Evolutionary conservation across 1,140 invertebrate species (phyloP).

Genomic region (Pachyrhynchus sulphureomaculatus): DNA sequence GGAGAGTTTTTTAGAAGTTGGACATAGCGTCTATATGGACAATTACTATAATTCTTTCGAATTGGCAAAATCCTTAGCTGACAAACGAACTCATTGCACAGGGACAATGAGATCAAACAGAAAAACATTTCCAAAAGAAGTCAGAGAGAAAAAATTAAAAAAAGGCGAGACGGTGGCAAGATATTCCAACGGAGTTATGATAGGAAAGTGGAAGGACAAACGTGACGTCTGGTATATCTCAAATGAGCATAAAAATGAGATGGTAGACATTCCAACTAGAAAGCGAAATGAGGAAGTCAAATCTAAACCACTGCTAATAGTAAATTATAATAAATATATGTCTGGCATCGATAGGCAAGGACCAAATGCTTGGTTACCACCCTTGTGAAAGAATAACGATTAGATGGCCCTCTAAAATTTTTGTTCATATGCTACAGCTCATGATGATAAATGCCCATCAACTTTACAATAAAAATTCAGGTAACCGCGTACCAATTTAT

Average conservation of each 20-base stretch:
- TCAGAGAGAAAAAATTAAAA: no score
- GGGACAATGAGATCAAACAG: conserved; percentile 47
- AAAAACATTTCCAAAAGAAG: conserved; percentile 24
- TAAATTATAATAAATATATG: conserved; percentile 45
- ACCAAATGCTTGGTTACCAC: conserved; percentile 40
- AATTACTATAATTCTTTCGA: conserved; percentile 51
- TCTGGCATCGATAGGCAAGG: conserved; percentile 38
- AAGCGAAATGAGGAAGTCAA: not conserved
- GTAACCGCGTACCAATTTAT: no score
- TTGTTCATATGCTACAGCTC: conserved; percentile 17
- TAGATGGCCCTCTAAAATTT: conserved; percentile 26
- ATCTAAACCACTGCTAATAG: conserved; percentile 38
- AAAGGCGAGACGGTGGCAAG: conserved; percentile 38
- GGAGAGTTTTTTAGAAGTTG: conserved; percentile 39
- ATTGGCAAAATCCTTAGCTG: conserved; percentile 44
- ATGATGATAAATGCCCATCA: not conserved
- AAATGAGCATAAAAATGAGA: conserved; percentile 36
- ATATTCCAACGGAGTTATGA: conserved; percentile 30
- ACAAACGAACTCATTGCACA: conserved; percentile 42
- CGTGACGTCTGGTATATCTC: conserved; percentile 45
- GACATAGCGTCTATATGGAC: conserved; percentile 48
- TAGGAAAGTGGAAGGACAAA: conserved; percentile 49
- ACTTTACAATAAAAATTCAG: no score
- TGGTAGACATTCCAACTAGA: conserved; percentile 24
- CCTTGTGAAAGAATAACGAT: conserved; percentile 21